Conservation (phyloP, 2,888 invertebrate species). For the Nemotelus nigrinus region DNA sequence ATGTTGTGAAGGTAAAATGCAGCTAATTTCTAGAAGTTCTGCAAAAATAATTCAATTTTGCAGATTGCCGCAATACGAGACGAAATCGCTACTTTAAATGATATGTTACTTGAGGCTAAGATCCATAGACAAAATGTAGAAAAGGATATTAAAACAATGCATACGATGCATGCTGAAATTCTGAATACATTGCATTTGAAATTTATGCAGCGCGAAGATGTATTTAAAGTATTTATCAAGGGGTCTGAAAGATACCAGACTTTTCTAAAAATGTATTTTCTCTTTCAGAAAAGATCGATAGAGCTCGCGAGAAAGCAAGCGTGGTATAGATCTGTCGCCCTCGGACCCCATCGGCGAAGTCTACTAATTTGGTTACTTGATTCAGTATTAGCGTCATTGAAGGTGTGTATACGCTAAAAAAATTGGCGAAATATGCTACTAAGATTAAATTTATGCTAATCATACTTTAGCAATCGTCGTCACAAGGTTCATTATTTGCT, state of each 20-base stretch:
- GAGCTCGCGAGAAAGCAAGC: slow-evolving; percentile 73
- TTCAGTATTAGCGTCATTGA: slow-evolving; percentile 66
- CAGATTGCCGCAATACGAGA: slow-evolving; percentile 62
- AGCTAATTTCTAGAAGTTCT: not conserved
- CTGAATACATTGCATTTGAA: slow-evolving; percentile 59
- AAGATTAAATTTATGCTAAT: not conserved
- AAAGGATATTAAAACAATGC: slow-evolving; percentile 58
- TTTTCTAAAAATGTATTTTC: not conserved
- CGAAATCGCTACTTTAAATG: slow-evolving; percentile 62
- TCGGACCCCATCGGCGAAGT: slow-evolving; percentile 68
- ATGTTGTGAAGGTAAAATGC: slow-evolving; percentile 60
- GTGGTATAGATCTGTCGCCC: slow-evolving; percentile 72
- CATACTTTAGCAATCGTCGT: slow-evolving; percentile 65
- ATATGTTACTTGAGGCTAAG: slow-evolving; percentile 62
- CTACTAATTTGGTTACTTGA: slow-evolving; percentile 69
- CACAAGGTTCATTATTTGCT: slow-evolving; percentile 69
- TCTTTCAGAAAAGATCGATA: slow-evolving; percentile 64
- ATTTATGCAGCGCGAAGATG: slow-evolving; percentile 62
- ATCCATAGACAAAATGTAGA: slow-evolving; percentile 61
- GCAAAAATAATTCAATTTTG: not conserved
- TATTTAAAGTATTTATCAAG: slow-evolving; percentile 59
- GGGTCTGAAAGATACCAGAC: no score
- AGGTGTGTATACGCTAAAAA: slow-evolving; percentile 53
- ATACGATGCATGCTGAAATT: slow-evolving; percentile 59
- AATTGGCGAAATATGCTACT: not conserved